A percentile compares a stretch with the other conserved stretches of the same genome.
phyloP scores from a whole-genome alignment of 2,797 vertebrate species.

The Enoplosus armatus region DNA sequence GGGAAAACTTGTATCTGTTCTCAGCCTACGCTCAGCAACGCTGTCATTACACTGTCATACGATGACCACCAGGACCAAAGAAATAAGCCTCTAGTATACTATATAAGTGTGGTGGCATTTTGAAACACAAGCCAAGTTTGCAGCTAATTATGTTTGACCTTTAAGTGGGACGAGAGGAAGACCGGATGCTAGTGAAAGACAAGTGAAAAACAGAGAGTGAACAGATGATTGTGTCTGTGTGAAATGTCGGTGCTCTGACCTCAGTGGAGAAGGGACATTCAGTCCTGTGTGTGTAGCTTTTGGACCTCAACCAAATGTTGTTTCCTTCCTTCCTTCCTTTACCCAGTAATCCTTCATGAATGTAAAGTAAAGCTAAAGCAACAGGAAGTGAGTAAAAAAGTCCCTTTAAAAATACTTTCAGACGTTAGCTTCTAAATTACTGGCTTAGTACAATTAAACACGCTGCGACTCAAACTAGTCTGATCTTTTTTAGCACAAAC shows the following conservation, averaged over 20 bases:
- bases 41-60: slow-evolving; percentile 67
- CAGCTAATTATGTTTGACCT: slow-evolving; percentile 69
- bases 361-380: slow-evolving; percentile 29
- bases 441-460: background rate
- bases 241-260: slow-evolving; percentile 69
- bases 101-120: slow-evolving; percentile 49
- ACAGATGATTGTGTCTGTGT: slow-evolving; percentile 42
- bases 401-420: slow-evolving; percentile 8
- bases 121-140: slow-evolving; percentile 65
- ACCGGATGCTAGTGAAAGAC: slow-evolving; percentile 61
- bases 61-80: slow-evolving; percentile 49
- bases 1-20: slow-evolving; percentile 36
- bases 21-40: slow-evolving; percentile 38
- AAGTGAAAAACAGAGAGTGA: slow-evolving; percentile 39
- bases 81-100: slow-evolving; percentile 44
- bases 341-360: slow-evolving; percentile 44
- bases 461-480: background rate
- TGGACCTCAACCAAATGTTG: slow-evolving; percentile 60
- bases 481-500: slow-evolving; percentile 9
- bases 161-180: slow-evolving; percentile 45
- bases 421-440: background rate
- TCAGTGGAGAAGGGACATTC: slow-evolving; percentile 72
- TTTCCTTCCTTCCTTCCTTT: slow-evolving; percentile 74
- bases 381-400: slow-evolving; percentile 36
- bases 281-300: slow-evolving; percentile 66